Evolutionary conservation across 2,888 invertebrate genomes (phyloP).

Genomic region (Sinopyrophorus schimmeli): DNA sequence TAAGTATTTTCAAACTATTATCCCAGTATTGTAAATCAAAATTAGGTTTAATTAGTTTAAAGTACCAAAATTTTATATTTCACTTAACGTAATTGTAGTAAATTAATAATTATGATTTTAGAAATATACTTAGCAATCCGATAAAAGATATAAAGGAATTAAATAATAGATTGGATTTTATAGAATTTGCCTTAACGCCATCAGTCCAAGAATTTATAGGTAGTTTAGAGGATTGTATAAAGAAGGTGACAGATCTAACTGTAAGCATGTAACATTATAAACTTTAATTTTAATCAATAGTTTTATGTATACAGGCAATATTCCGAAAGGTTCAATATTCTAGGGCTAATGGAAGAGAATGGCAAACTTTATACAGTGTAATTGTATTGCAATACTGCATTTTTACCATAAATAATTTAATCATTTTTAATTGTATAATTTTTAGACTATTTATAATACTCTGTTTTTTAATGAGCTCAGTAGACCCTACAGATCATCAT

Average conservation of each 20-base stretch:
- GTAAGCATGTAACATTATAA: conserved; percentile 54
- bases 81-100: background rate
- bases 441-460: conserved; percentile 70
- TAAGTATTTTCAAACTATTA: conserved; percentile 72
- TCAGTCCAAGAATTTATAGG: conserved; percentile 65
- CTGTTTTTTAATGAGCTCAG: conserved; percentile 70
- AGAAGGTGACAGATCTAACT: conserved; percentile 64
- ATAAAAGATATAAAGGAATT: conserved; percentile 64
- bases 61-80: conserved; percentile 52
- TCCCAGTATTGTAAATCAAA: conserved; percentile 67
- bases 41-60: conserved; percentile 66
- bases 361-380: conserved; percentile 73
- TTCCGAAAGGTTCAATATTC: conserved; percentile 66
- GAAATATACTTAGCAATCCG: conserved; percentile 73
- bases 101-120: no score
- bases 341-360: conserved; percentile 66
- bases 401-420: conserved; percentile 1
- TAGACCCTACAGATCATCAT: conserved; percentile 55
- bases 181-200: conserved; percentile 68
- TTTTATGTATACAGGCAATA: no score
- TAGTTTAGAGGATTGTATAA: conserved; percentile 64
- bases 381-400: conserved; percentile 37
- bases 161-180: conserved; percentile 67
- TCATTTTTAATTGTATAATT: conserved; percentile 23
- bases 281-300: conserved; percentile 32